Conservation (phyloP, 2,113 vertebrate species). For the Bubo blakistoni region DNA sequence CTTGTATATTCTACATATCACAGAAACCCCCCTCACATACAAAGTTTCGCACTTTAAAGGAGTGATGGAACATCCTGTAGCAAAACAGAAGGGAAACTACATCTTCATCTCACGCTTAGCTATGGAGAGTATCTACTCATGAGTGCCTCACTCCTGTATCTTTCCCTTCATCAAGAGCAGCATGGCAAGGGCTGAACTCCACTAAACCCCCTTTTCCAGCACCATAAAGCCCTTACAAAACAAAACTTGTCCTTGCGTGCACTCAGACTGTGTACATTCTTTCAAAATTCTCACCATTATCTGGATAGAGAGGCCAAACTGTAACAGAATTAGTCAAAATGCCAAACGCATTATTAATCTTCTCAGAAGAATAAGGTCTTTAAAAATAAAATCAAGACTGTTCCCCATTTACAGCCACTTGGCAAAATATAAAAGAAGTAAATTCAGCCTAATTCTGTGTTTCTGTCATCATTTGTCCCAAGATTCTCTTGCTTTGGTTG, state of each 20-base stretch:
- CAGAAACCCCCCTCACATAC: background rate
- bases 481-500: background rate
- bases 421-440: background rate
- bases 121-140: rapidly evolving
- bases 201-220: background rate
- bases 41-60: background rate
- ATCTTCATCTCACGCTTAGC: rapidly evolving
- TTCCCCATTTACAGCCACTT: background rate
- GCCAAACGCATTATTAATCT: background rate
- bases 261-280: background rate
- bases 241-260: background rate
- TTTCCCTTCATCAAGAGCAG: background rate
- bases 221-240: background rate
- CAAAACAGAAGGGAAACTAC: background rate
- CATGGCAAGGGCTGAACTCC: background rate
- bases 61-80: background rate
- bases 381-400: background rate
- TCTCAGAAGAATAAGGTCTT: background rate
- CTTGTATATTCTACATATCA: background rate
- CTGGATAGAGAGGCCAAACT: background rate
- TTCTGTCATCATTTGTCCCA: background rate
- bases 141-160: background rate
- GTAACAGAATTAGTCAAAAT: background rate
- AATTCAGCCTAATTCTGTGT: background rate
- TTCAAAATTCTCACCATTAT: background rate